Evolutionary conservation across 2,113 vertebrate species (phyloP), one percentile per base, ranked within the genome.

Genomic region (Dinomys branickii): DNA sequence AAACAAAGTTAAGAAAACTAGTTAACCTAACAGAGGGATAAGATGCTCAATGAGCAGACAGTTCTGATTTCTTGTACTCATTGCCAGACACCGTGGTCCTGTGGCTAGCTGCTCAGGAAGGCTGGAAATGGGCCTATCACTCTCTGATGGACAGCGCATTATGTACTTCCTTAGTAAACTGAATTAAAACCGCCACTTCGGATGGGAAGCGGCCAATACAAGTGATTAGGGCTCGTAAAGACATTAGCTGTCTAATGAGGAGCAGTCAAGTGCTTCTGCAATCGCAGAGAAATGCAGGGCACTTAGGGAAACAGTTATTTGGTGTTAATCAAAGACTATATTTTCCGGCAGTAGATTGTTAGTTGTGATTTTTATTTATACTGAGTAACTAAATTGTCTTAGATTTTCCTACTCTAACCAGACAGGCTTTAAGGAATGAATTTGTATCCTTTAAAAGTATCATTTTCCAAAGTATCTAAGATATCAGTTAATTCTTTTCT

Each of bases 151-250:
- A 97, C 97, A 98, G 77, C 75, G 71, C 75, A 71, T 97, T 97
- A 98, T 97, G 98, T 94, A 90, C 30, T 91, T 98, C 80, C 90
- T 97, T 94, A 96, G 94, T 90, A 96, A 98, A 98, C 96, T 97
- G 95, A 97, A 80, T 98, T 97, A 98, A 78, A 97, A 92, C 26
- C 95, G 61, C 28, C 95, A 84, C 82, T 93, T 84, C 94, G 75
- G 90, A 97, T 94, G 83, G 50, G 86, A 97, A 96, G 97, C 95
- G 30, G 97, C 96, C 94, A 96, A 61, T 97, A 91, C 97, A 94
- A 71, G 71, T 96, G 94, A 98, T 98, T 97, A 97, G 2, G 7
- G 77, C 91, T 96, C 94, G n/a, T 97, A 97, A 98, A 98, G 93
- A 78, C 97, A 97, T 97, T 97, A 98, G 85, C 88, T 98, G 75